Conservation (phyloP, 2,113 vertebrate species). For the Poeciliopsis prolifica region DNA sequence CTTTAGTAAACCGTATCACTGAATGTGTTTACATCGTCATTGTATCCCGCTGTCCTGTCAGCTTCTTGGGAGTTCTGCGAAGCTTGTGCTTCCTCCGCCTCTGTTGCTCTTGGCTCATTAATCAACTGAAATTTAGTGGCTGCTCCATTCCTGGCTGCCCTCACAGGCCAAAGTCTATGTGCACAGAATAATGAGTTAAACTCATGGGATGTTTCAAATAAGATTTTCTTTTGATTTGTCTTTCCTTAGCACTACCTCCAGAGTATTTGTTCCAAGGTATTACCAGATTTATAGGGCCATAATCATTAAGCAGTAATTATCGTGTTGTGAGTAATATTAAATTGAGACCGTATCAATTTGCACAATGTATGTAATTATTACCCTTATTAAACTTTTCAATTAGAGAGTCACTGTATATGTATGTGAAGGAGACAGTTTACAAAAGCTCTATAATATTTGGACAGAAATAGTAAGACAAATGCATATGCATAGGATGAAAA, state of each 20-base stretch:
- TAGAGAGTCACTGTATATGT: conserved; percentile 4
- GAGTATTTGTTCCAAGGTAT: conserved; percentile 70
- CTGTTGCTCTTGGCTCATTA: conserved; percentile 86
- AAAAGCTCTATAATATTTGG: neutral
- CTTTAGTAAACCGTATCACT: conserved; percentile 28
- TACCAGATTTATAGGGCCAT: conserved; percentile 56
- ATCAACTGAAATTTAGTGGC: conserved; percentile 89
- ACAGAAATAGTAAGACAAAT: no score
- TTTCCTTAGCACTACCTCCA: conserved; percentile 56
- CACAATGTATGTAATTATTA: conserved; percentile 19
- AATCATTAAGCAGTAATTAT: conserved; percentile 48
- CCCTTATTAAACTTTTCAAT: conserved; percentile 34
- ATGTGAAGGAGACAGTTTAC: neutral
- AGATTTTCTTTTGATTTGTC: conserved; percentile 82
- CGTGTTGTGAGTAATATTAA: conserved; percentile 27
- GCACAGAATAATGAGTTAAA: conserved; percentile 82
- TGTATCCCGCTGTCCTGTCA: conserved; percentile 68
- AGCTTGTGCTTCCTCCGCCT: conserved; percentile 63
- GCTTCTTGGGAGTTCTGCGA: conserved; percentile 76
- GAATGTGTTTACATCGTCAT: conserved; percentile 56
- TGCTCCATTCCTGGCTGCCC: conserved; percentile 74
- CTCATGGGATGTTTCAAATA: conserved; percentile 80
- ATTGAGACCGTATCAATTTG: conserved; percentile 29
- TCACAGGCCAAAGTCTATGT: conserved; percentile 77
- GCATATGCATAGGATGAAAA: neutral